A percentile compares a stretch with the other conserved stretches of the same genome.
These are phyloP conservation scores for Epistrophella euchroma DNA, from an alignment of 2,888 invertebrate genomes.

Conservation along the genomic window DNA sequence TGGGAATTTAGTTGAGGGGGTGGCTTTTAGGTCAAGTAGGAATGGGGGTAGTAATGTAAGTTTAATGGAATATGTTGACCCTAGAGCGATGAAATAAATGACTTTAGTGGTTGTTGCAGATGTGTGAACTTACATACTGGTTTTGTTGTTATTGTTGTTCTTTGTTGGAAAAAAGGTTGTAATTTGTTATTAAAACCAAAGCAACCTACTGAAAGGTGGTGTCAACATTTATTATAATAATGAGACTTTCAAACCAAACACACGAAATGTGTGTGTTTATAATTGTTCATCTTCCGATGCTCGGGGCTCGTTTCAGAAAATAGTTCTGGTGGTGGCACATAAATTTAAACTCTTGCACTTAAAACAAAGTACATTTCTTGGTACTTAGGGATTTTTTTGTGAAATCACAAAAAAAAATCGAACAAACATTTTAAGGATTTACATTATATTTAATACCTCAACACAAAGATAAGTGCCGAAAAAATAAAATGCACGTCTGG, in stretches of 20 bases:
- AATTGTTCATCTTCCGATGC: conserved; percentile 5
- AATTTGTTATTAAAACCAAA: conserved; percentile 33
- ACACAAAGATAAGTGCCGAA: no score
- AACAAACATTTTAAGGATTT: no score
- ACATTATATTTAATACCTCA: no score
- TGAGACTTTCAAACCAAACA: not conserved
- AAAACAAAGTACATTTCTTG: no score
- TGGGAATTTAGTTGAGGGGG: conserved; percentile 1
- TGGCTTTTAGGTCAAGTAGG: conserved; percentile 66
- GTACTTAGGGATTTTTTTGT: no score
- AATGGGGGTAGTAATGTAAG: conserved; percentile 30
- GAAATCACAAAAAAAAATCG: no score
- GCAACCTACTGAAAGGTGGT: conserved; percentile 9
- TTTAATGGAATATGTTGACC: conserved; percentile 56
- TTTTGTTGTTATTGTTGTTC: conserved; percentile 4
- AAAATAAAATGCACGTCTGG: no score
- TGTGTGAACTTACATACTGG: conserved; percentile 9
- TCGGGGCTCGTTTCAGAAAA: not conserved
- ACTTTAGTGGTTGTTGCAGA: conserved; percentile 45
- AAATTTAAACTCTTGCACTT: not conserved
- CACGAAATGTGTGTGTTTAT: conserved; percentile 1
- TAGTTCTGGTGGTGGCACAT: not conserved
- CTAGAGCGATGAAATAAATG: conserved; percentile 48
- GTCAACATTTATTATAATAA: conserved; percentile 40
- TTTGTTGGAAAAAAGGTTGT: not conserved